Base-by-base conservation (phyloP, 2,113 vertebrate genomes). In the Coregonus clupeaformis region DNA sequence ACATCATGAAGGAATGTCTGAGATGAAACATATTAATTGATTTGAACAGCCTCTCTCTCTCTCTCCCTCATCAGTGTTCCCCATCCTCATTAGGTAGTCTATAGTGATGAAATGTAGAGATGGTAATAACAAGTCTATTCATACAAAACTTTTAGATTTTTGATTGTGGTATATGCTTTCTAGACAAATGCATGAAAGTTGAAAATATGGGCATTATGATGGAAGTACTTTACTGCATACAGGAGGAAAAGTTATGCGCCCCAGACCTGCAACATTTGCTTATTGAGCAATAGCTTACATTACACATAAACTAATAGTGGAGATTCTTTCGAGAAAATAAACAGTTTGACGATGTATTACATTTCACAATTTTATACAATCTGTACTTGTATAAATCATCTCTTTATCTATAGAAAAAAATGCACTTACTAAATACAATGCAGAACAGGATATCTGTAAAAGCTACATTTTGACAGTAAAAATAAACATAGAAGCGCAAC, bases 401-500 rank as follows among this genome's bases (percentile, higher is more conserved):
- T n/a, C 29, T 59, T 47, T 18, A 9, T 2, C 6, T 59, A 59
- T 36, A 52, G 42, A 49, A 36, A 12, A 45, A 16, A 22, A 30
- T 47, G 27, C 76, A 52, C 18, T 71, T 22, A 78, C 74, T 83
- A 85, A 72, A 69, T 16, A 76, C 30, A 45, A 45, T 65, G 52
- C 20, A 57, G 80, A 76, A 36, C 36, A 11, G 5, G 57, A 72
- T 45, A 65, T 29, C 22, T 30, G 25, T 4, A 27, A 64, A 29
- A 73, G 65, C 59, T 76, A 27, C 12, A 74, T 73, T 77, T 75
- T 52, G 65, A 72, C 27, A 6, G 47, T 6, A 75, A 25, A 52
- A 42, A 11, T 20, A 14, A 55, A 71, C 4, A 42, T n/a, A 30
- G n/a, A 64, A 45, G 11, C 32, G 18, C 52, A 55, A 5, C 52